A percentile compares a stretch with the other conserved stretches of the same genome.
phyloP scores from a whole-genome alignment of 2,113 vertebrate species.

The Lepus timidus region DNA sequence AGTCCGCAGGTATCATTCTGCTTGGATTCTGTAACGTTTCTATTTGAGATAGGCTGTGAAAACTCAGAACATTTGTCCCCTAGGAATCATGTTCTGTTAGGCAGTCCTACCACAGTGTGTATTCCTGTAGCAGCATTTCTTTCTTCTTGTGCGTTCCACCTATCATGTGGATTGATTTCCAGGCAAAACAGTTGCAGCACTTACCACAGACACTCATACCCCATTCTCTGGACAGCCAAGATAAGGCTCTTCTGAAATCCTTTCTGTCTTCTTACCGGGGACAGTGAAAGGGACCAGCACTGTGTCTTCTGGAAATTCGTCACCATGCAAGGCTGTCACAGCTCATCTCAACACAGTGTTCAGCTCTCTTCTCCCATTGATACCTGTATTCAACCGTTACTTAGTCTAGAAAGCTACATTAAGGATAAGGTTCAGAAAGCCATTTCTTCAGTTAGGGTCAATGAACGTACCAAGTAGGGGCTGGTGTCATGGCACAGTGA shows the following conservation, averaged over 20 bases:
- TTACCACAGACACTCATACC: slow-evolving; percentile 11
- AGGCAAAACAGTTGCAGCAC: slow-evolving; percentile 10
- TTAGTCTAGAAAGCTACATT: slow-evolving; percentile 50
- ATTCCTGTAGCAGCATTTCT: slow-evolving; percentile 6
- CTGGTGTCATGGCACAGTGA: too few relatives aligned
- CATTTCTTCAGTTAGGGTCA: slow-evolving; percentile 16
- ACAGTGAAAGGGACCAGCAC: background rate
- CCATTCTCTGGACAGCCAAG: slow-evolving; percentile 30
- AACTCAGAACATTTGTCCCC: slow-evolving; percentile 61
- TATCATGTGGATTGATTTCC: slow-evolving; percentile 44
- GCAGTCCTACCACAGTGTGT: background rate
- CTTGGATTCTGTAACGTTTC: slow-evolving; percentile 56
- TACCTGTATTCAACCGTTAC: slow-evolving; percentile 22
- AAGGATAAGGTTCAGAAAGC: slow-evolving; percentile 30
- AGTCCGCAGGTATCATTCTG: slow-evolving; percentile 33
- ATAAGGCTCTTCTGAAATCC: slow-evolving; percentile 64
- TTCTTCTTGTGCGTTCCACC: slow-evolving; percentile 11
- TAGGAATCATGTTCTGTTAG: slow-evolving; percentile 26
- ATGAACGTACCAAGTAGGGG: background rate
- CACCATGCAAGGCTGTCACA: slow-evolving; percentile 33
- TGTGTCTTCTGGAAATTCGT: slow-evolving; percentile 51
- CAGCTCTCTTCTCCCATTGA: slow-evolving; percentile 17
- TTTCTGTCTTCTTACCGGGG: slow-evolving; percentile 54
- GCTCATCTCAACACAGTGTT: slow-evolving; percentile 37
- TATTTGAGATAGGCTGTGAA: slow-evolving; percentile 58